Evolutionary conservation across 1,140 invertebrate genomes (phyloP).

Genomic region (Harpegnathos saltator): DNA sequence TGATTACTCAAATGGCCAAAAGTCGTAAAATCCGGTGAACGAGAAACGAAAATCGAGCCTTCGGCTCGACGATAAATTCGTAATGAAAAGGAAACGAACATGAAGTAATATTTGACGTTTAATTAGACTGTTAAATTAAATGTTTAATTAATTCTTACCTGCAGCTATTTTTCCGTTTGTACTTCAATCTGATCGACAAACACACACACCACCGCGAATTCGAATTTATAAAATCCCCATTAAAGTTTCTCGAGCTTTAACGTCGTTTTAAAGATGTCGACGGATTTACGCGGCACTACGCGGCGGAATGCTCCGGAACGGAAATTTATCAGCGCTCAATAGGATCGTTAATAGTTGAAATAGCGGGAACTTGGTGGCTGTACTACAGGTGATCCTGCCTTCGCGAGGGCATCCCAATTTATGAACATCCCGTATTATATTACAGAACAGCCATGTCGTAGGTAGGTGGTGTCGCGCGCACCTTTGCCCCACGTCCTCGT

Average conservation of each 20-base stretch:
- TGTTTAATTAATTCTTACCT: too few species aligned
- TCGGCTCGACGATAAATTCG: not conserved
- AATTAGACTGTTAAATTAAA: too few species aligned
- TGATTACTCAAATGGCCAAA: not conserved
- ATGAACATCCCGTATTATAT: conserved; percentile 44
- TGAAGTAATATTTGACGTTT: not conserved
- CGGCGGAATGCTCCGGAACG: not conserved
- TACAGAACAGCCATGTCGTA: conserved; percentile 31
- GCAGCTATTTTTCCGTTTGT: not conserved
- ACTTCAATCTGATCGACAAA: conserved; percentile 52
- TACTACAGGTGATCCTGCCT: not conserved
- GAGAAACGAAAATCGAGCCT: not conserved
- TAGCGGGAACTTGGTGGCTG: not conserved
- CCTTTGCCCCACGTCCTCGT: conserved; percentile 9
- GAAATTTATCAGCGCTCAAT: not conserved
- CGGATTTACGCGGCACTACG: not conserved
- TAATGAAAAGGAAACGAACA: not conserved
- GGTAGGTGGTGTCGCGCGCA: conserved; percentile 1
- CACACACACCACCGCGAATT: too few species aligned
- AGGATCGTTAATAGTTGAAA: not conserved
- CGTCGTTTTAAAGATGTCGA: not conserved
- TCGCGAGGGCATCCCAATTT: conserved; percentile 24
- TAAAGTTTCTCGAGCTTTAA: not conserved
- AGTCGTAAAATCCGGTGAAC: not conserved
- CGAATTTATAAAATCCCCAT: not conserved